Percentiles rank a stretch among this genome's conserved stretches.
Conservation (phyloP, 2,888 invertebrate genomes). For the Buathra laborator region DNA sequence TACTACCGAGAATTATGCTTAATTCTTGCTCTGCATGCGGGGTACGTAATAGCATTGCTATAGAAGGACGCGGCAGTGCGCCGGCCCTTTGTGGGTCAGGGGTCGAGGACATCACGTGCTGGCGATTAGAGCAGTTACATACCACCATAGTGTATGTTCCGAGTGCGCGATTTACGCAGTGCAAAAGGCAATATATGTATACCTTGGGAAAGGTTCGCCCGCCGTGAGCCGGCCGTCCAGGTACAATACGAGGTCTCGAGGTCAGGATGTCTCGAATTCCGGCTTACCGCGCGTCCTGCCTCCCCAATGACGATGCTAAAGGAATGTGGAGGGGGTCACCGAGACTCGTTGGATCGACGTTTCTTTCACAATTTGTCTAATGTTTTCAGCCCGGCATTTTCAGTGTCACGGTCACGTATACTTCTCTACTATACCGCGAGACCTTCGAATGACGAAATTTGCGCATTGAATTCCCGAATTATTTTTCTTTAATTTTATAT, state of each 20-base stretch:
- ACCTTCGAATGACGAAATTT: too few relatives aligned
- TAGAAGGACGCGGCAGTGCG: constrained; percentile 33
- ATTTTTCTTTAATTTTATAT: too few relatives aligned
- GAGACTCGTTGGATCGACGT: constrained; percentile 27
- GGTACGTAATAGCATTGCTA: constrained; percentile 1
- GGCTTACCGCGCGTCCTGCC: constrained; percentile 39
- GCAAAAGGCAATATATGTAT: neutral
- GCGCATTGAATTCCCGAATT: too few relatives aligned
- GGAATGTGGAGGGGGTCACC: neutral
- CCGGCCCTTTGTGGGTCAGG: constrained; percentile 48
- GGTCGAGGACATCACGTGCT: constrained; percentile 1
- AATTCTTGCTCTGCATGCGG: neutral
- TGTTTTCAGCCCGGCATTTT: neutral
- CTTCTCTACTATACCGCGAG: too few relatives aligned
- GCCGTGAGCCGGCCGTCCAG: constrained; percentile 18
- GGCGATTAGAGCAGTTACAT: neutral
- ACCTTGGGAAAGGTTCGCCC: constrained; percentile 52
- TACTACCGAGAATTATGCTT: neutral
- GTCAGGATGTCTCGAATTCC: constrained; percentile 71
- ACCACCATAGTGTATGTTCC: neutral
- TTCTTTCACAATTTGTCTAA: constrained; percentile 44
- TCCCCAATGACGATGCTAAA: neutral
- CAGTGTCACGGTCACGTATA: neutral
- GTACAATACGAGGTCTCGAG: constrained; percentile 73
- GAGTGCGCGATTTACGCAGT: constrained; percentile 2